These are phyloP conservation scores for Cephus spinipes DNA, from an alignment of 2,888 invertebrate species.

Conservation along the genomic window DNA sequence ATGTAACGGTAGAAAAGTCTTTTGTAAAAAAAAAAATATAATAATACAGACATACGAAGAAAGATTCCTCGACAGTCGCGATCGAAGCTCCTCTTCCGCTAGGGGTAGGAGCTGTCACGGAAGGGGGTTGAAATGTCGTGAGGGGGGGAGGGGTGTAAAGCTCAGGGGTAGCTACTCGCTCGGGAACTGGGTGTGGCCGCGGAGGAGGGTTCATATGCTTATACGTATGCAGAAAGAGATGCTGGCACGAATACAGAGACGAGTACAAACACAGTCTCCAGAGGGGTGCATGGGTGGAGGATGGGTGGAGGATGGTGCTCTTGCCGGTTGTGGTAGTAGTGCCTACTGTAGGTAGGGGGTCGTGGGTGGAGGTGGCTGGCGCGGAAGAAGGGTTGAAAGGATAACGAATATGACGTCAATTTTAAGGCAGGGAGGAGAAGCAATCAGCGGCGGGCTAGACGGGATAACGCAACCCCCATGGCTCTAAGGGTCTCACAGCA, in stretches of 20 bases:
- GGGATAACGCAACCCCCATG: conserved; percentile 11
- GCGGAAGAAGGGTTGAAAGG: conserved; percentile 62
- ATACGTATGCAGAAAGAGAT: conserved; percentile 51
- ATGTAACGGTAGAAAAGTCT: neutral
- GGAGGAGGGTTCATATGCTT: conserved; percentile 58
- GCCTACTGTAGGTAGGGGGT: neutral
- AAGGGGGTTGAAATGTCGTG: conserved; percentile 5
- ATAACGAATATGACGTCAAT: conserved; percentile 66
- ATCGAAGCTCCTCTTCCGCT: neutral
- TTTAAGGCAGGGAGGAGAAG: conserved; percentile 60
- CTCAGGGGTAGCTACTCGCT: neutral
- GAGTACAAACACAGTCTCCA: neutral
- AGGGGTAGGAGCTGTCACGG: neutral
- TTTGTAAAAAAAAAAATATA: neutral
- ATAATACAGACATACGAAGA: neutral
- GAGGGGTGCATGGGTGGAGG: neutral
- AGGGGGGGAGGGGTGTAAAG: neutral
- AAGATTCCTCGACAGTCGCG: neutral
- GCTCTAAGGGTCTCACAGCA: conserved; percentile 22
- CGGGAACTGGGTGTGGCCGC: conserved; percentile 27
- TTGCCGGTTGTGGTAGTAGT: neutral
- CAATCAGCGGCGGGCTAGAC: conserved; percentile 54
- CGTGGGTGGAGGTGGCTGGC: conserved; percentile 35
- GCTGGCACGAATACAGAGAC: conserved; percentile 10
- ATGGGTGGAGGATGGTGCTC: neutral